A percentile compares a stretch with the other conserved stretches of the same genome.
These are phyloP conservation scores for Carassius auratus DNA, from an alignment of 2,113 vertebrate species.

Conservation along the genomic window DNA sequence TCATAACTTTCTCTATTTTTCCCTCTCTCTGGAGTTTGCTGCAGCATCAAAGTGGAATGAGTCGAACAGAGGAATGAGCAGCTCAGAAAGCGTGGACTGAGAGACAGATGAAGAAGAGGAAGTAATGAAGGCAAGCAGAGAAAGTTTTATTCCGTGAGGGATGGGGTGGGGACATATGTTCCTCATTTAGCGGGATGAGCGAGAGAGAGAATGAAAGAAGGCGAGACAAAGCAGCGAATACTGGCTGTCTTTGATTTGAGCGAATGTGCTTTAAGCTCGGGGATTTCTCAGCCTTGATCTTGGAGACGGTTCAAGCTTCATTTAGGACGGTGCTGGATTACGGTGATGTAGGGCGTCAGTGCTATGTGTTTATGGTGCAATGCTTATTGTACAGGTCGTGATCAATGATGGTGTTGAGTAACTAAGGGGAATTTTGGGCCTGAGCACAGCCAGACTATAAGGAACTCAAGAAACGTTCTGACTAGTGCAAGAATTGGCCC, in stretches of 20 bases:
- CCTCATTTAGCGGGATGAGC: slow-evolving; percentile 39
- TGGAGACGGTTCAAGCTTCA: slow-evolving; percentile 37
- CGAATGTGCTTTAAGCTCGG: slow-evolving; percentile 33
- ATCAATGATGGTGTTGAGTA: slow-evolving; percentile 21
- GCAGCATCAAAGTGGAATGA: slow-evolving; percentile 12
- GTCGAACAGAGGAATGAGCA: slow-evolving; percentile 31
- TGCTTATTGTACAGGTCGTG: slow-evolving; percentile 47
- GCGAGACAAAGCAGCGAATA: slow-evolving; percentile 31
- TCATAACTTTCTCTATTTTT: background rate
- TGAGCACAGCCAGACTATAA: background rate
- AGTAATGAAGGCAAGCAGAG: slow-evolving; percentile 26
- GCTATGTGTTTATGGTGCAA: slow-evolving; percentile 49
- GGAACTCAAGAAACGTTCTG: background rate
- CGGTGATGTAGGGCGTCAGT: slow-evolving; percentile 45
- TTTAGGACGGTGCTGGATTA: slow-evolving; percentile 50
- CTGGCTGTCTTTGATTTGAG: slow-evolving; percentile 57
- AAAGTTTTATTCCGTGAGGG: slow-evolving; percentile 32
- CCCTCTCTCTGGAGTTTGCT: background rate
- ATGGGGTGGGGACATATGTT: slow-evolving; percentile 26
- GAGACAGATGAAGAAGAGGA: slow-evolving; percentile 28
- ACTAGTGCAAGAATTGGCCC: background rate
- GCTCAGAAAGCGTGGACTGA: slow-evolving; percentile 29
- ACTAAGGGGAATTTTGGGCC: background rate
- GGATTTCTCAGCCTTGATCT: slow-evolving; percentile 57
- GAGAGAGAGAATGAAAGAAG: slow-evolving; percentile 20